Base-by-base conservation (phyloP, 2,113 vertebrate species). In the Hippocampus abdominalis region DNA sequence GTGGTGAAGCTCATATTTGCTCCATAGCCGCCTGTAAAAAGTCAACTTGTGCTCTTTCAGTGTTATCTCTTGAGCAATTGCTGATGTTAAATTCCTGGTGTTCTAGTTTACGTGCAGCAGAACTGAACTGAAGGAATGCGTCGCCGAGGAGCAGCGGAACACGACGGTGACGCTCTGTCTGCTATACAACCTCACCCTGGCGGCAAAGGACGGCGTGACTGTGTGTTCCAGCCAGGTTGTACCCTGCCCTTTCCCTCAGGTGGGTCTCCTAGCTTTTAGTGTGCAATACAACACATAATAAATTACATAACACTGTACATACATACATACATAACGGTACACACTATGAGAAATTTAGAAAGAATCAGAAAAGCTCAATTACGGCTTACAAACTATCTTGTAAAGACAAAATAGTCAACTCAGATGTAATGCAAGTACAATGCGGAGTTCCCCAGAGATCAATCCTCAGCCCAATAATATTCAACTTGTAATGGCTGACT, bases 171-270 rank as follows among this genome's bases (percentile, higher is more conserved):
- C 86, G 1, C 82, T 93, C 66, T 98, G 96, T 75, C 88, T 95
- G 73, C 90, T 99, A 39, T 83, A 88, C 2, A 91, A 93, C 66
- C 92, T 97, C 84, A 95, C 95, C 74, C 81, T 84, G 81, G 88
- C 90, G 32, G 88, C 94, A 73, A 88, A 90, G 23, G 87, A 93
- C 3, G 88, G 93, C 0, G 1, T 63, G 36, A 85, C 85, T 29
- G 89, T 94, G 77, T 98, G 96, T 84, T 89, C 92, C 3, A 86
- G 57, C 1, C 88, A 92, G 77, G 76, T 68, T 66, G 89, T 87
- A 76, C 89, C 78, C 84, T 98, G 97, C 75, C 93, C 92, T 92
- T 98, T 98, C 88, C 96, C 97, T 0, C 95, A 98, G 95, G 97
- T 98, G 87, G 85, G 89, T 56, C 36, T 40, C 42, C 8, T 44